Evolutionary conservation across 2,113 vertebrate species (phyloP).

Genomic region (Procavia capensis): DNA sequence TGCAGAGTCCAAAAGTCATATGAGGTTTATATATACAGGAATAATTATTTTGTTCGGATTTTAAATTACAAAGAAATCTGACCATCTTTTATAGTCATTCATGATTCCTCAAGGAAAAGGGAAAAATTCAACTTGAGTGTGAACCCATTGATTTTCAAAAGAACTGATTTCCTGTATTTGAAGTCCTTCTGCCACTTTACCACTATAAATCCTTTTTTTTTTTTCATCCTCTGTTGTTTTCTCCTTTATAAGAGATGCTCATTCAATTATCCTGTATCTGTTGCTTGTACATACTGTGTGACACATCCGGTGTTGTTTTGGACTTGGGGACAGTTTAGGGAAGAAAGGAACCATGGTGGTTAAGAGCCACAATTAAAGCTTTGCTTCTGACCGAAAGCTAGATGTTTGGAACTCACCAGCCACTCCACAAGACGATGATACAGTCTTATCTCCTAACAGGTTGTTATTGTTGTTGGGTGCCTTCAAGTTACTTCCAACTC

Average conservation of each 20-base stretch:
- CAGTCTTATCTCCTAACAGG: too few relatives aligned
- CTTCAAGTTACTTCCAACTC: too few relatives aligned
- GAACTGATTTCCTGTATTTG: not conserved
- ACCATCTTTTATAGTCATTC: not conserved
- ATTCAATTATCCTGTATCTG: not conserved
- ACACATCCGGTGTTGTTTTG: not conserved
- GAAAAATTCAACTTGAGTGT: fast-evolving
- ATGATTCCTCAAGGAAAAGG: not conserved
- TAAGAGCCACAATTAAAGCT: too few relatives aligned
- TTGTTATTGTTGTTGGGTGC: too few relatives aligned
- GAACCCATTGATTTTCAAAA: not conserved
- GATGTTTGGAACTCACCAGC: too few relatives aligned
- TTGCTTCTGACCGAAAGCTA: too few relatives aligned
- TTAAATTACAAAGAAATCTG: not conserved
- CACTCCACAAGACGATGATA: too few relatives aligned
- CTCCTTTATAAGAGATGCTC: not conserved
- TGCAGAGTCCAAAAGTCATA: not conserved
- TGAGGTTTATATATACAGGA: too few relatives aligned
- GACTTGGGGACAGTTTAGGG: not conserved
- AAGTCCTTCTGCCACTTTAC: not conserved
- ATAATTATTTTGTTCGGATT: not conserved
- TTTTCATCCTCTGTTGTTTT: not conserved
- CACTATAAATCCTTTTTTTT: not conserved
- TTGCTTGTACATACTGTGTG: not conserved
- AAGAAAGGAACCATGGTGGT: too few relatives aligned